Conservation (phyloP, 2,113 vertebrate species). For the Ranitomeya imitator region DNA sequence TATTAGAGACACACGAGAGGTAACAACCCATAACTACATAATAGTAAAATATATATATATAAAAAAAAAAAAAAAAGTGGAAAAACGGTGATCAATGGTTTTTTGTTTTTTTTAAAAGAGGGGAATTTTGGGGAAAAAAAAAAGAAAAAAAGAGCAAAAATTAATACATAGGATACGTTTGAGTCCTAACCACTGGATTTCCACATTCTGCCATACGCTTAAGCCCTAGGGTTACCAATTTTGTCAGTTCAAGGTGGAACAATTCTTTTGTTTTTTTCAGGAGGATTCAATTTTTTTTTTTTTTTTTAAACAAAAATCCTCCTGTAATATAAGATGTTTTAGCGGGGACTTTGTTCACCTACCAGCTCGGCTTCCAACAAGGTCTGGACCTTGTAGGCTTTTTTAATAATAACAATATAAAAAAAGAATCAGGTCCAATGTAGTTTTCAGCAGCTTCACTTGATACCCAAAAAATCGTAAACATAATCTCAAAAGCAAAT, state of each 20-base stretch:
- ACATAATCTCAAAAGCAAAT: slow-evolving; percentile 46
- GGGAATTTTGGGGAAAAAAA: background rate
- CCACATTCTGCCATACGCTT: background rate
- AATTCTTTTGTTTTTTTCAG: background rate
- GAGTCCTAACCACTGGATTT: slow-evolving; percentile 34
- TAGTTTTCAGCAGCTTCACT: slow-evolving; percentile 45
- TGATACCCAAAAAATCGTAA: slow-evolving; percentile 48
- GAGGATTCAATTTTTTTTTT: background rate
- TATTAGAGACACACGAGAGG: slow-evolving; percentile 68
- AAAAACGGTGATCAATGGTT: background rate
- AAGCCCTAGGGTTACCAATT: background rate
- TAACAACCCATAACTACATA: slow-evolving; percentile 76
- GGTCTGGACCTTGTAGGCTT: background rate
- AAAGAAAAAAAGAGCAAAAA: slow-evolving; percentile 12
- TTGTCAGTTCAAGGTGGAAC: background rate
- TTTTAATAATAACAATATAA: background rate
- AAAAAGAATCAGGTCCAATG: background rate
- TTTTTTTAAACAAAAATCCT: background rate
- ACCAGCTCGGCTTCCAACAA: background rate
- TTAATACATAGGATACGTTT: slow-evolving; percentile 16
- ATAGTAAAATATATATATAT: slow-evolving; percentile 60
- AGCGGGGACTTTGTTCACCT: no score
- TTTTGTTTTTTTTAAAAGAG: background rate
- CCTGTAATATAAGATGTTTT: background rate
- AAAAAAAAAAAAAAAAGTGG: background rate